Base-by-base conservation (phyloP, 2,888 invertebrate species). In the Cotesia congregata region DNA sequence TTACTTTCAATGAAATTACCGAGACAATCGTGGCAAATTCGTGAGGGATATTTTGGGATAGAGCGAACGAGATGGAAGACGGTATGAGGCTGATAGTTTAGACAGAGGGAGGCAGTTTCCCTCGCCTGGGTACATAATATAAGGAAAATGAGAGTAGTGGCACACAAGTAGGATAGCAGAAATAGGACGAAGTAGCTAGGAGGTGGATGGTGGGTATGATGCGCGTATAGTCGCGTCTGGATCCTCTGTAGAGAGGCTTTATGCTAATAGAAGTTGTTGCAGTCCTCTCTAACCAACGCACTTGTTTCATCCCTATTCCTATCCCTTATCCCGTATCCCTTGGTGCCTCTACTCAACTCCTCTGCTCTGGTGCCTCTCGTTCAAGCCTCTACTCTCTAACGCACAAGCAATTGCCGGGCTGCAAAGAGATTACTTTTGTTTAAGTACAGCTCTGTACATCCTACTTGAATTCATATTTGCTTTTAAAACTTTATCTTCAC, bases 261-360 rank as follows among this genome's bases (percentile, higher is more conserved):
- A 86, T 85, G 86, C 84, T 86, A 85, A 86, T 86, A 85, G 84
- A 84, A 85, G 83, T 83, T 84, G 83, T 83, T 84, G 82, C 79
- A 82, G 81, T 83, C 80, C 78, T 78, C 79, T 77, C 75, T 69
- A 70, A 82, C 73, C 73, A 39, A 72, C 64, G 77, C 76, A 64
- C 76, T 72, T 77, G 75, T 60, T 68, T 76, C 78, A 62, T 68
- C 30, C 77, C 77, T 50, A 50, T 77, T 78, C 38, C 39, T 62
- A 74, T 68, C 60, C 61, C 62, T 60, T 17, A 30, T 77, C 78
- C 41, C 39, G 67, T 62, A 74, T 68, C 60, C 61, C 62, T 60
- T 17, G 59, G 38, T 39, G 60, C 61, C 17, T 39, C 60, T 41
- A 68, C 68, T 67, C 68, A n/a, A 6, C 15, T 39, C 38, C 68